Evolutionary conservation across 2,888 invertebrate genomes (phyloP).

Genomic region (Rhynchonema sp.): DNA sequence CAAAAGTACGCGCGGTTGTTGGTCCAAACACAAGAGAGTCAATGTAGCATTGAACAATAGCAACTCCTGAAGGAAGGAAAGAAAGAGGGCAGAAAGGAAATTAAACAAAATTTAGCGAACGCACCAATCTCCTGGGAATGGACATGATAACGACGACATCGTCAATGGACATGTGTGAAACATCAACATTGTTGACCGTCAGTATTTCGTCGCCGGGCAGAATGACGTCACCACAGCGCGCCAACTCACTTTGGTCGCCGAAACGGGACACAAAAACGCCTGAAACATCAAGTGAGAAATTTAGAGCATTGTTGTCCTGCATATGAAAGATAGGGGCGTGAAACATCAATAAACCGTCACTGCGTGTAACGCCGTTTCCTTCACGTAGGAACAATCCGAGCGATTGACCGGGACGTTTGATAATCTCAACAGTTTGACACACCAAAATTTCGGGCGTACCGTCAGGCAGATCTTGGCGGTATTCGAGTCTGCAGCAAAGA

Average conservation of each 20-base stretch:
- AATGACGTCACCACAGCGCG: constrained; percentile 44
- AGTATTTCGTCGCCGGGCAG: constrained; percentile 92
- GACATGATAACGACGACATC: constrained; percentile 99
- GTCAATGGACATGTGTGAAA: constrained; percentile 88
- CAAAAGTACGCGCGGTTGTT: too few species aligned
- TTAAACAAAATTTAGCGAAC: too few species aligned
- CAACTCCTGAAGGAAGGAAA: too few species aligned
- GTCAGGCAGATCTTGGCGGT: constrained; percentile 10
- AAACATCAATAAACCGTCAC: too few species aligned
- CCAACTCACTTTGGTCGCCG: constrained; percentile 45
- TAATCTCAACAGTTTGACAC: constrained; percentile 64
- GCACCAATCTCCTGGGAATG: constrained; percentile 78
- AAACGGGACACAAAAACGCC: constrained; percentile 94
- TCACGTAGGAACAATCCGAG: constrained; percentile 82
- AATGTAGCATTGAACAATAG: too few species aligned
- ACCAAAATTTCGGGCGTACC: constrained; percentile 15
- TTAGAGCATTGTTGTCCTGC: too few species aligned
- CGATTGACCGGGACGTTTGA: constrained; percentile 82
- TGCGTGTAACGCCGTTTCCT: constrained; percentile 86
- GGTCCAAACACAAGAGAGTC: too few species aligned
- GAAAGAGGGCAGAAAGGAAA: too few species aligned
- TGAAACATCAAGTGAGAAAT: too few species aligned
- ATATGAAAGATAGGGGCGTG: too few species aligned
- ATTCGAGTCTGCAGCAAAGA: constrained; percentile 11
- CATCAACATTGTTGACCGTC: constrained; percentile 91